phyloP scores from a whole-genome alignment of 2,113 vertebrate species.

The Nothocercus julius region DNA sequence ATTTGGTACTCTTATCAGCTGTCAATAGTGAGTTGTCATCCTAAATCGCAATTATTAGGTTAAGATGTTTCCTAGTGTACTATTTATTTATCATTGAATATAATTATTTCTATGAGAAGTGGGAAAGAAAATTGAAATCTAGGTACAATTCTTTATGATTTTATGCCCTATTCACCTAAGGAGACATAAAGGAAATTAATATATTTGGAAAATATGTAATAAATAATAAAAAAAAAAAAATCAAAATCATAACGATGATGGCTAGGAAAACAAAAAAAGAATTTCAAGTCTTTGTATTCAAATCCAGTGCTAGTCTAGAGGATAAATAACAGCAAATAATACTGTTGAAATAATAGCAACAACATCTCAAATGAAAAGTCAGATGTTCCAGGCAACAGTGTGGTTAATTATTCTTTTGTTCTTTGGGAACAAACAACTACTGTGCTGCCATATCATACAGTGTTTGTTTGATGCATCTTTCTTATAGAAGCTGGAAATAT shows the following conservation, averaged over 20 bases:
- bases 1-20: background rate
- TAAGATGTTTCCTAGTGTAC: background rate
- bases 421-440: constrained; percentile 45
- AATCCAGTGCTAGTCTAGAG: background rate
- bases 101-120: background rate
- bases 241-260: background rate
- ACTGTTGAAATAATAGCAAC: constrained; percentile 42
- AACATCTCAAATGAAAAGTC: constrained; percentile 18
- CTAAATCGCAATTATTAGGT: background rate
- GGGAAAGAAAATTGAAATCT: background rate
- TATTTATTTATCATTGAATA: background rate
- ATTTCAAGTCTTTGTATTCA: background rate
- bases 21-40: constrained; percentile 5
- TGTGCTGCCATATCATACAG: constrained; percentile 13
- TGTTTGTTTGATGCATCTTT: constrained; percentile 11
- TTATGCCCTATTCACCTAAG: background rate
- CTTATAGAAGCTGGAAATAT: constrained; percentile 3
- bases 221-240: background rate
- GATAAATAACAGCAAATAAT: constrained; percentile 11
- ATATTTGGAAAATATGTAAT: background rate
- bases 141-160: background rate
- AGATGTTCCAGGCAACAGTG: constrained; percentile 5
- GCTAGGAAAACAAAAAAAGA: background rate
- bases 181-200: background rate
- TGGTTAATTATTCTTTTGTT: constrained; percentile 71